Conservation (phyloP, 2,888 invertebrate species). For the Matsumyia berberina region DNA sequence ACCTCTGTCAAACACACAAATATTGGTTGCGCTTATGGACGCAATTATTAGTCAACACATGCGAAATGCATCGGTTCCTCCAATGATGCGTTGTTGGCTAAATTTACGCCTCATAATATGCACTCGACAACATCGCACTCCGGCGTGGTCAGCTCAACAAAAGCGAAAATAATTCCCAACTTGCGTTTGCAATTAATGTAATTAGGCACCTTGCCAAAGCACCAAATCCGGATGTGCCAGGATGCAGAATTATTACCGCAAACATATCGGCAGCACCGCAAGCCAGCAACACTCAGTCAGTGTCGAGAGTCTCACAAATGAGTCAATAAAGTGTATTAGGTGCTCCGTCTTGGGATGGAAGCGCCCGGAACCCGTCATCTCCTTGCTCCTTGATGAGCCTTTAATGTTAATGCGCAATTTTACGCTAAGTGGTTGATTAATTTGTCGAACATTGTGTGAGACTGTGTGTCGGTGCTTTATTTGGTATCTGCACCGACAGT, state of each 20-base stretch:
- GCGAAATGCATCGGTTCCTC: too few relatives aligned
- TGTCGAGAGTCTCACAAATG: not conserved
- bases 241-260: not conserved
- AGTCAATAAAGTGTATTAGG: not conserved
- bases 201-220: not conserved
- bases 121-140: not conserved
- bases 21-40: too few relatives aligned
- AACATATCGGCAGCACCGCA: not conserved
- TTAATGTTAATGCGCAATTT: conserved; percentile 38
- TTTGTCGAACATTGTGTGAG: conserved; percentile 19
- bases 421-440: conserved; percentile 42
- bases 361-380: not conserved
- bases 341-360: not conserved
- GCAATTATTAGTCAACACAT: too few relatives aligned
- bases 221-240: not conserved
- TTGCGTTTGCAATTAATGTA: not conserved
- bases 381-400: conserved; percentile 9
- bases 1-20: too few relatives aligned
- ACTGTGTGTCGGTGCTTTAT: conserved; percentile 3
- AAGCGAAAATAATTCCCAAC: not conserved
- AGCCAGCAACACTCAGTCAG: not conserved
- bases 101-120: not conserved
- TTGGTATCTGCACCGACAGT: not conserved
- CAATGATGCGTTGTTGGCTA: not conserved
- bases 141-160: not conserved